Base-by-base conservation (phyloP, 2,797 vertebrate species). In the Hoplostethus mediterraneus region DNA sequence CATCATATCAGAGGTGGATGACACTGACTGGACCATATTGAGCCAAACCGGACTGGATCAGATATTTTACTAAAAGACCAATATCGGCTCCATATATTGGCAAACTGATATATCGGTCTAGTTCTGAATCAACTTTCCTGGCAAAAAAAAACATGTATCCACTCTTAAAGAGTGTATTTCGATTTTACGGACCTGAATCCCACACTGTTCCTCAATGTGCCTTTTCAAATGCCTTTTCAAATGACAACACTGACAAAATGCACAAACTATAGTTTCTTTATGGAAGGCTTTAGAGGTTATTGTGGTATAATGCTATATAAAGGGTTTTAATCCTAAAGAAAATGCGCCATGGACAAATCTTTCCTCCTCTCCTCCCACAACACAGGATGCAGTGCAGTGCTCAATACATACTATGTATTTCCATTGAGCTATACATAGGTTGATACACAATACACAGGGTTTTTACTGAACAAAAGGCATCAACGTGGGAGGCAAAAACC, bases 321-420 rank as follows among this genome's bases (percentile, higher is more conserved):
- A 47, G 52, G 36, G 25, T 71, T 68, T 83, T 67, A 74, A 82
- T 73, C 64, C 69, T 30, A 47, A 44, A 47, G 65, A 52, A 63
- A 63, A 63, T 44, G 72, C 56, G 59, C 47, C 58, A 60, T 45
- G 63, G 72, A 64, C 7, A 0, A 72, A 73, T 69, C 60, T 48
- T 73, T 72, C 62, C 44, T 52, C 73, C 36, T 64, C 53, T 69
- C 73, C 81, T 72, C 81, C 87, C 71, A 83, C 88, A 67, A 31
- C 31, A 42, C 53, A 69, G 25, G 74, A 56, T 16, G 10, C 38
- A 66, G 47, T 40, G 49, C 55, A 56, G 28, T 31, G 42, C 62
- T 63, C 71, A 84, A 82, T 72, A 69, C 77, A 79, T 62, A 30
- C 54, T 14, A 57, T 73, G 62, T 55, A 33, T 67, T 58, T 75